A percentile compares a stretch with the other conserved stretches of the same genome.
Conservation (phyloP, 2,888 invertebrate genomes). For the Phengaris alcon region DNA sequence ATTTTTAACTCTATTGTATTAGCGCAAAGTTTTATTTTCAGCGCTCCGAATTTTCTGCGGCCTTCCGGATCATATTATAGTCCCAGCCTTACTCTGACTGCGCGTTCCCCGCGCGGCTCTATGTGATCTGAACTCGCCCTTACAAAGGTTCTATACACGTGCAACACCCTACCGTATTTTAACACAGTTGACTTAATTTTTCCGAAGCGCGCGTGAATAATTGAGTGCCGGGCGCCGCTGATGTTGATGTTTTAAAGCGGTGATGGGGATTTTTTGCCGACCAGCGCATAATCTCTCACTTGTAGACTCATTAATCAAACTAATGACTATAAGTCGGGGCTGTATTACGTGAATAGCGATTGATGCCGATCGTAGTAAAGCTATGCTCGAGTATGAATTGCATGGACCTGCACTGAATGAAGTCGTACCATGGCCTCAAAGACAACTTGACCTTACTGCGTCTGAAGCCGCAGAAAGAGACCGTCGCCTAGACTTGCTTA, state of each 20-base stretch:
- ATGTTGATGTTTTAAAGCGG: slow-evolving; percentile 39
- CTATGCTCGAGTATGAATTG: not conserved
- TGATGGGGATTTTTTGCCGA: slow-evolving; percentile 48
- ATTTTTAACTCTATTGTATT: too few species aligned
- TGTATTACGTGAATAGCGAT: slow-evolving; percentile 27
- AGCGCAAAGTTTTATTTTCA: too few species aligned
- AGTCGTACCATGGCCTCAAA: too few species aligned
- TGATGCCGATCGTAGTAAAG: not conserved
- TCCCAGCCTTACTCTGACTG: too few species aligned
- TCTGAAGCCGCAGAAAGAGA: too few species aligned
- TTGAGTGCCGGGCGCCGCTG: slow-evolving; percentile 35
- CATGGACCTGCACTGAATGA: too few species aligned
- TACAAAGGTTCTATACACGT: not conserved
- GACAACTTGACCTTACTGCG: too few species aligned
- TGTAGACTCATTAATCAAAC: slow-evolving; percentile 64
- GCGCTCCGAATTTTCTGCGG: too few species aligned
- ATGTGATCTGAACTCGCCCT: too few species aligned
- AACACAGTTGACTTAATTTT: slow-evolving; percentile 26
- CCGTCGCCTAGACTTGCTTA: too few species aligned
- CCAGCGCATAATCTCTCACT: slow-evolving; percentile 56
- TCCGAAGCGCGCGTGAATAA: slow-evolving; percentile 35
- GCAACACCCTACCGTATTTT: not conserved
- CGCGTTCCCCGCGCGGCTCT: too few species aligned
- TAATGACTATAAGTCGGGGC: slow-evolving; percentile 52
- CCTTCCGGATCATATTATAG: too few species aligned